Conservation (phyloP, 2,888 invertebrate species). For the Aphidoletes aphidimyza region DNA sequence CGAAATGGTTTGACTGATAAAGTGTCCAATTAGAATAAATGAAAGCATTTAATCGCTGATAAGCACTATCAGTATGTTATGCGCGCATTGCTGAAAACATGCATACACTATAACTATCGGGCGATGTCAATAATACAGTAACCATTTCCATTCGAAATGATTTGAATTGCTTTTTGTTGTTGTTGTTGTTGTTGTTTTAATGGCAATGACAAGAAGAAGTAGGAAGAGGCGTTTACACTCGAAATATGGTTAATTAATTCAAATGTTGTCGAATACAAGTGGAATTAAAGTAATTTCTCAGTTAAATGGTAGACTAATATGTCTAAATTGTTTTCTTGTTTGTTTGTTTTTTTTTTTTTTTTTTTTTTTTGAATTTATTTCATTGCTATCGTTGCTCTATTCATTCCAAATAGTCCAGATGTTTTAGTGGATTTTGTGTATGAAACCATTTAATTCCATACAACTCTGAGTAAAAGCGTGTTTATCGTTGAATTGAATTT, state of each 20-base stretch:
- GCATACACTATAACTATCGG: not conserved
- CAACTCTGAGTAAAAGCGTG: too few relatives aligned
- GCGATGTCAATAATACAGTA: not conserved
- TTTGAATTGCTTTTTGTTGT: not conserved
- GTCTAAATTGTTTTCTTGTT: too few relatives aligned
- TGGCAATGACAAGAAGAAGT: not conserved
- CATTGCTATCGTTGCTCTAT: too few relatives aligned
- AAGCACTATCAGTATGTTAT: not conserved
- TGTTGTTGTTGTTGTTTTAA: too few relatives aligned
- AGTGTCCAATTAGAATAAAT: not conserved
- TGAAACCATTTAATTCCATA: too few relatives aligned
- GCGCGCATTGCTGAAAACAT: not conserved
- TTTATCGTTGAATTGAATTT: too few relatives aligned
- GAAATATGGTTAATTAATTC: conserved; percentile 8
- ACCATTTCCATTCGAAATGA: not conserved
- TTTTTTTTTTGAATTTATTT: too few relatives aligned
- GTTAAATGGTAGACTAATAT: too few relatives aligned
- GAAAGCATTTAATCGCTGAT: not conserved
- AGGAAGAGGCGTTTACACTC: not conserved
- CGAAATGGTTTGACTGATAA: not conserved
- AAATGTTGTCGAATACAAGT: not conserved
- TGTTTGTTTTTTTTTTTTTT: too few relatives aligned
- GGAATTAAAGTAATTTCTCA: too few relatives aligned
- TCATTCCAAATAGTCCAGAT: too few relatives aligned
- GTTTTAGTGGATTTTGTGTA: too few relatives aligned